Percentiles rank a stretch among this genome's conserved stretches.
Evolutionary conservation across 1,140 invertebrate genomes (phyloP).

Genomic region (Aplysia californica): DNA sequence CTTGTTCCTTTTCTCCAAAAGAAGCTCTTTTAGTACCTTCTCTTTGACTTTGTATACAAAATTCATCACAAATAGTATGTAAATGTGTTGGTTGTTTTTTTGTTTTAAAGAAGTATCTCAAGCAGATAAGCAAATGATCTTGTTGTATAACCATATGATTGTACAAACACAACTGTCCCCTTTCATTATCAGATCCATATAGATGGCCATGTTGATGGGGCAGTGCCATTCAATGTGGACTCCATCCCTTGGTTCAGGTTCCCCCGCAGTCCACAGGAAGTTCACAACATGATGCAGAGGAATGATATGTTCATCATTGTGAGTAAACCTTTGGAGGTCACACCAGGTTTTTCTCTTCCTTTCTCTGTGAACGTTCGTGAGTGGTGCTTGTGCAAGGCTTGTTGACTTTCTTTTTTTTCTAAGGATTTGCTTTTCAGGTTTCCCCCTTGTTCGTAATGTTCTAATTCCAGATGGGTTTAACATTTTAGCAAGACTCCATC

Average conservation of each 20-base stretch:
- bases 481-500: neutral
- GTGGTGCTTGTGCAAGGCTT: neutral
- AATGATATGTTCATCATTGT: constrained; percentile 50
- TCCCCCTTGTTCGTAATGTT: neutral
- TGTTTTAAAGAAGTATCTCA: too few species aligned
- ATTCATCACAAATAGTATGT: too few species aligned
- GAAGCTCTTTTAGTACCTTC: too few species aligned
- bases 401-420: neutral
- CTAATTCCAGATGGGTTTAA: neutral
- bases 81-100: too few species aligned
- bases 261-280: constrained; percentile 33
- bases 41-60: too few species aligned
- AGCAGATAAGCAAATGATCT: too few species aligned
- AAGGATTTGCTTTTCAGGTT: neutral
- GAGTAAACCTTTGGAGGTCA: too few species aligned
- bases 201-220: constrained; percentile 45
- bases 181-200: constrained; percentile 45
- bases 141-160: too few species aligned
- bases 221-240: constrained; percentile 27
- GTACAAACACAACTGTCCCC: too few species aligned
- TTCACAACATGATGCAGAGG: constrained; percentile 38
- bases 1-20: too few species aligned
- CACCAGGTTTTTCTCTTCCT: neutral
- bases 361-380: neutral
- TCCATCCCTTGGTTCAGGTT: constrained; percentile 37